A percentile compares a stretch with the other conserved stretches of the same genome.
Conservation (phyloP, 2,888 invertebrate species). For the Disparrhopalites patrizii region DNA sequence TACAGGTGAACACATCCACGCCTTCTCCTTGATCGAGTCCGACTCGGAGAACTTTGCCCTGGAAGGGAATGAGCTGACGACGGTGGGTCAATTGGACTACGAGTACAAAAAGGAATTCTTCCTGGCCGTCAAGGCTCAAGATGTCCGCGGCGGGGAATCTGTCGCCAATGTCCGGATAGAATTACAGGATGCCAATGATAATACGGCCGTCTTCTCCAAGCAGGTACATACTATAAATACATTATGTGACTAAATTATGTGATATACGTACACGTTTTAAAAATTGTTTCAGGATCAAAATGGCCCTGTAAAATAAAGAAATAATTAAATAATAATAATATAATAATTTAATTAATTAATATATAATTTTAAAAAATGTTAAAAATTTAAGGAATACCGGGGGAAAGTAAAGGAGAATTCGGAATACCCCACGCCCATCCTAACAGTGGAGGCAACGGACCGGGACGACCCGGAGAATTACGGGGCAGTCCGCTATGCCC, state of each 20-base stretch:
- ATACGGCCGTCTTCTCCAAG: slow-evolving; percentile 23
- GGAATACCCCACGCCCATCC: slow-evolving; percentile 62
- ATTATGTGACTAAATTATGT: no score
- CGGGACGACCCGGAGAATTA: slow-evolving; percentile 57
- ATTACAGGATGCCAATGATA: slow-evolving; percentile 63
- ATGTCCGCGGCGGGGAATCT: slow-evolving; percentile 71
- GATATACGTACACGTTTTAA: no score
- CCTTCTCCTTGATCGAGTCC: slow-evolving; percentile 30
- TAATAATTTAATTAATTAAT: neutral
- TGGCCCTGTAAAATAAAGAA: neutral
- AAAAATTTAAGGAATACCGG: slow-evolving; percentile 59
- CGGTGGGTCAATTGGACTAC: slow-evolving; percentile 61
- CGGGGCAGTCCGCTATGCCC: slow-evolving; percentile 65
- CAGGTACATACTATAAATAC: slow-evolving; percentile 10
- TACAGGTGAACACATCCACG: slow-evolving; percentile 22
- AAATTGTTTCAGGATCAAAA: neutral
- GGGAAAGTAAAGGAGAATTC: slow-evolving; percentile 68
- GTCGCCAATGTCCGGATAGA: slow-evolving; percentile 68
- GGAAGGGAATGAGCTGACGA: slow-evolving; percentile 41
- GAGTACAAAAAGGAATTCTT: slow-evolving; percentile 76
- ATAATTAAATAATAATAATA: neutral
- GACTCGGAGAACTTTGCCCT: slow-evolving; percentile 43
- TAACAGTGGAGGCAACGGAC: slow-evolving; percentile 68
- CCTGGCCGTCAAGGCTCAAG: slow-evolving; percentile 71
- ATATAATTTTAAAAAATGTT: neutral